These are phyloP conservation scores for Onchidella celtica DNA, from an alignment of 2,888 invertebrate genomes.

Conservation along the genomic window DNA sequence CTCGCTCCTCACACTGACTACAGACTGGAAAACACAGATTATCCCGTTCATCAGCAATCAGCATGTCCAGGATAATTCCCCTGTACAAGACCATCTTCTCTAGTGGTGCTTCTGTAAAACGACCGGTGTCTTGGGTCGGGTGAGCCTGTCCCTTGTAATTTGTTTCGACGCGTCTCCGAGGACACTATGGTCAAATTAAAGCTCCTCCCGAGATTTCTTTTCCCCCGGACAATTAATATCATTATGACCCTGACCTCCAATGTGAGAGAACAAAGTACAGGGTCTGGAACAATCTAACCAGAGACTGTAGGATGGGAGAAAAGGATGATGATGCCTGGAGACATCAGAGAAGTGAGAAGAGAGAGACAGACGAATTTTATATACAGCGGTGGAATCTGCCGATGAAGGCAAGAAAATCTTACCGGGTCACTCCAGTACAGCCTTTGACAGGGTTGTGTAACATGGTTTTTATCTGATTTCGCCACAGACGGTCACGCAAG, in stretches of 20 bases:
- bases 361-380: too few relatives aligned
- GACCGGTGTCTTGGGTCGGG: neutral
- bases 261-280: too few relatives aligned
- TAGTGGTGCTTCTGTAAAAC: neutral
- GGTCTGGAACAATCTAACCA: too few relatives aligned
- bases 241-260: conserved; percentile 25
- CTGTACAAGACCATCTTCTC: neutral
- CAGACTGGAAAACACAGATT: conserved; percentile 7
- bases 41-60: conserved; percentile 27
- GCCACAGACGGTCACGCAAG: too few relatives aligned
- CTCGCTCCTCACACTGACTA: conserved; percentile 25
- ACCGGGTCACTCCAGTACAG: too few relatives aligned
- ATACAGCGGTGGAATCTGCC: too few relatives aligned
- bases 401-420: too few relatives aligned
- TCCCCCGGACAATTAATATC: conserved; percentile 28
- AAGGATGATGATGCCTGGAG: too few relatives aligned
- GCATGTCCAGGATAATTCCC: neutral
- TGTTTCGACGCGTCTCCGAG: conserved; percentile 20
- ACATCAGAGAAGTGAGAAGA: too few relatives aligned
- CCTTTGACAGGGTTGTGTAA: too few relatives aligned
- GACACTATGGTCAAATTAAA: conserved; percentile 30
- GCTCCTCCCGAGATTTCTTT: conserved; percentile 27
- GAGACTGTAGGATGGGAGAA: too few relatives aligned
- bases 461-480: too few relatives aligned
- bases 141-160: conserved; percentile 17